Conservation (phyloP, 2,888 invertebrate species). For the Piscicola geometra region DNA sequence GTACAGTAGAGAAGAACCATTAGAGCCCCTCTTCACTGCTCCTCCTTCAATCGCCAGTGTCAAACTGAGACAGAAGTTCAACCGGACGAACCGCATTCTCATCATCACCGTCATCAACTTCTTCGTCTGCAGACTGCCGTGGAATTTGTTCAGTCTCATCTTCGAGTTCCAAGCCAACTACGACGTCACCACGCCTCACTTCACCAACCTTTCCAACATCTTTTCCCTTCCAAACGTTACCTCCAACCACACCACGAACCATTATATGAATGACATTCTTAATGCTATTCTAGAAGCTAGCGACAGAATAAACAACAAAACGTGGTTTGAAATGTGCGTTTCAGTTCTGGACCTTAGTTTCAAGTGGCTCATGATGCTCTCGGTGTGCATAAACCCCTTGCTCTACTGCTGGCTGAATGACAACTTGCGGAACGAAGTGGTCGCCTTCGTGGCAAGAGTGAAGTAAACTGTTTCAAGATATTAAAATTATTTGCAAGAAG, state of each 20-base stretch:
- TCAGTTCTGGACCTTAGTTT: conserved; percentile 50
- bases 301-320: background rate
- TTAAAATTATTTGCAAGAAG: too few relatives aligned
- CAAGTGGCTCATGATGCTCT: conserved; percentile 53
- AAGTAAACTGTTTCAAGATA: too few relatives aligned
- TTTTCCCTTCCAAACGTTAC: conserved; percentile 42
- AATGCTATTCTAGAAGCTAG: too few relatives aligned
- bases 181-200: conserved; percentile 23
- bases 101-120: conserved; percentile 52
- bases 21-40: background rate
- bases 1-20: background rate
- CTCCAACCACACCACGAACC: background rate
- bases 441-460: conserved; percentile 40
- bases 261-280: too few relatives aligned
- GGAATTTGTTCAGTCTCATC: conserved; percentile 50
- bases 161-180: conserved; percentile 47
- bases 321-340: conserved; percentile 46
- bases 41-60: conserved; percentile 1
- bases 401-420: conserved; percentile 56
- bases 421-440: conserved; percentile 52
- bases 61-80: conserved; percentile 18
- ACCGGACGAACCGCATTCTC: conserved; percentile 53
- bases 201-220: conserved; percentile 46
- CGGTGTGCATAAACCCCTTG: conserved; percentile 55
- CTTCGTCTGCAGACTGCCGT: conserved; percentile 54